Evolutionary conservation across 1,140 invertebrate species (phyloP).

Genomic region (Eulimnadia texana): DNA sequence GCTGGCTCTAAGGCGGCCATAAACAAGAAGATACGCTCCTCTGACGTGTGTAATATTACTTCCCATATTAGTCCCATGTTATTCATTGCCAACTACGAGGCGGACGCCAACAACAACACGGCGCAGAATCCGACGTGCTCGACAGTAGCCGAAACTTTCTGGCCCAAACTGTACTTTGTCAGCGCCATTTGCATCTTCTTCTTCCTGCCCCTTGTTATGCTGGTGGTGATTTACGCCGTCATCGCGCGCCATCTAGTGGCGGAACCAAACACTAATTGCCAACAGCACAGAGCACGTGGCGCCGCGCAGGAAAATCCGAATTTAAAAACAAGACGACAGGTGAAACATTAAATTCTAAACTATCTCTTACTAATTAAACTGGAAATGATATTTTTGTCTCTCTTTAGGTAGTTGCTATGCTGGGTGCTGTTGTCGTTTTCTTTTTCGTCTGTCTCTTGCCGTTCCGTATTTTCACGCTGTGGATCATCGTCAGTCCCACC

Average conservation of each 20-base stretch:
- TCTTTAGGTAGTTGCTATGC: slow-evolving; percentile 61
- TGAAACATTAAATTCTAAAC: too few relatives aligned
- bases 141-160: slow-evolving; percentile 45
- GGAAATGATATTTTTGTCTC: neutral
- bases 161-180: slow-evolving; percentile 55
- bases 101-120: neutral
- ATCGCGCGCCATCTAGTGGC: slow-evolving; percentile 51
- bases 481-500: slow-evolving; percentile 57
- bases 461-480: slow-evolving; percentile 67
- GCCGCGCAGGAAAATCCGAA: slow-evolving; percentile 21
- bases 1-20: too few relatives aligned
- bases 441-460: slow-evolving; percentile 83
- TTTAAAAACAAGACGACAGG: slow-evolving; percentile 22
- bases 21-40: too few relatives aligned
- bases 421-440: slow-evolving; percentile 73
- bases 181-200: slow-evolving; percentile 57
- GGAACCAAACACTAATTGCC: slow-evolving; percentile 9
- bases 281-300: slow-evolving; percentile 4
- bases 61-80: slow-evolving; percentile 26
- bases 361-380: neutral
- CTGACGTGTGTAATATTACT: neutral
- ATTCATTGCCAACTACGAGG: slow-evolving; percentile 20
- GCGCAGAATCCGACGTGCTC: slow-evolving; percentile 41
- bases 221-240: slow-evolving; percentile 56
- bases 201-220: slow-evolving; percentile 52